Percentiles rank a stretch among this genome's conserved stretches.
Evolutionary conservation across 2,888 invertebrate genomes (phyloP).

Genomic region (Nymphalis urticae): DNA sequence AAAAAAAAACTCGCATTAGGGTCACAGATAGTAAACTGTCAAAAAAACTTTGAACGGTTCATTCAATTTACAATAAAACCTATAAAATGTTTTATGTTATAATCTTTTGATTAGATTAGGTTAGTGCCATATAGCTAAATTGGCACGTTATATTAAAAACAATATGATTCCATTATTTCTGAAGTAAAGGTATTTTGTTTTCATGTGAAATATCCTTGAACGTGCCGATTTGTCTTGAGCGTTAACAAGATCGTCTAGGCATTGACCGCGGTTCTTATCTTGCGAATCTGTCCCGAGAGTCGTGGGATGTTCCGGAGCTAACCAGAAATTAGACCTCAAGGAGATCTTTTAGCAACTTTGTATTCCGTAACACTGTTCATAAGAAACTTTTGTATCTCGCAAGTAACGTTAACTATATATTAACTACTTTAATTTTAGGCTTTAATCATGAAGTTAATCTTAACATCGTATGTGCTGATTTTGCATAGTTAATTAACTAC

Average conservation of each 20-base stretch:
- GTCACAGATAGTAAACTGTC: too few species aligned
- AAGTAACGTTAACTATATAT: conserved; percentile 21
- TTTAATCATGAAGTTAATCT: too few species aligned
- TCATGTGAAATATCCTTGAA: conserved; percentile 25
- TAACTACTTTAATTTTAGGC: conserved; percentile 20
- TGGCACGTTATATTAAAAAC: too few species aligned
- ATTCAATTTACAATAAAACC: too few species aligned
- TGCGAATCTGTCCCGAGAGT: conserved; percentile 35
- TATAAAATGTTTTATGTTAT: too few species aligned
- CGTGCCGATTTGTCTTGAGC: conserved; percentile 37
- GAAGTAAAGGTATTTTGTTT: background rate
- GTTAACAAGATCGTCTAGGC: conserved; percentile 40
- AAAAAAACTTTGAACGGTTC: too few species aligned
- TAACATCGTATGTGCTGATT: too few species aligned
- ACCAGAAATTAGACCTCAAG: conserved; percentile 37
- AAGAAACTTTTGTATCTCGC: conserved; percentile 21
- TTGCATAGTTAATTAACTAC: too few species aligned
- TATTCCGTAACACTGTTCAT: conserved; percentile 27
- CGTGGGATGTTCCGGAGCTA: conserved; percentile 29
- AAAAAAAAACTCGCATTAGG: too few species aligned
- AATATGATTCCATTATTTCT: too few species aligned
- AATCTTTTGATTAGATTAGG: too few species aligned
- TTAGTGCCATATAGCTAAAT: too few species aligned
- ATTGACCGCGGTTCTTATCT: conserved; percentile 31
- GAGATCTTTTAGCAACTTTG: conserved; percentile 32